Evolutionary conservation across 2,113 vertebrate species (phyloP).

Genomic region (Leucopternis melanops): DNA sequence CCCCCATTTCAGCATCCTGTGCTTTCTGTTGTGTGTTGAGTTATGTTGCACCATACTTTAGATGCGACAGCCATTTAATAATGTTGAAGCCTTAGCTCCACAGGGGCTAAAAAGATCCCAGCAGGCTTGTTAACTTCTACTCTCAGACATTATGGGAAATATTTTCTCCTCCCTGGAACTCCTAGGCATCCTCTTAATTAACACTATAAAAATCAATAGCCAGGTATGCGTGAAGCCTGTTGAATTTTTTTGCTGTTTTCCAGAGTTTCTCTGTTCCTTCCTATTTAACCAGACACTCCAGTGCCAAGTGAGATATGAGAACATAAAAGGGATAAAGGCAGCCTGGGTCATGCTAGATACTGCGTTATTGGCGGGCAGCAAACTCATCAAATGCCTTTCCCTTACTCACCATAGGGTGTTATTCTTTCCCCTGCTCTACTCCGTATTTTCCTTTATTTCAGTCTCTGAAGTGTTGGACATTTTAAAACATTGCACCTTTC

Average conservation of each 20-base stretch:
- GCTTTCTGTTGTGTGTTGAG: slow-evolving; percentile 65
- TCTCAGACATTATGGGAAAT: slow-evolving; percentile 73
- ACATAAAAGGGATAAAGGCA: background rate
- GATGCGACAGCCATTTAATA: slow-evolving; percentile 74
- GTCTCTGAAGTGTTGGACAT: background rate
- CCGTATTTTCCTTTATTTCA: background rate
- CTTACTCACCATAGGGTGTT: background rate
- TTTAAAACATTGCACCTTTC: background rate
- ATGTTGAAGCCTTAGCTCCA: slow-evolving; percentile 74
- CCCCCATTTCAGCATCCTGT: slow-evolving; percentile 44
- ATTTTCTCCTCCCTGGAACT: slow-evolving; percentile 67
- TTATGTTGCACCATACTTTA: slow-evolving; percentile 66
- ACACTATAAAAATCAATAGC: slow-evolving; percentile 53
- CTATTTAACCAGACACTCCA: background rate
- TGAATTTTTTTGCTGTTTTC: slow-evolving; percentile 28
- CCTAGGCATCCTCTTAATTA: slow-evolving; percentile 68
- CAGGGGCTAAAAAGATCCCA: slow-evolving; percentile 75
- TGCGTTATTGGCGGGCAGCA: background rate
- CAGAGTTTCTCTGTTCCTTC: background rate
- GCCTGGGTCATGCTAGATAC: background rate
- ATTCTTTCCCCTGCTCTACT: background rate
- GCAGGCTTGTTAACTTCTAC: slow-evolving; percentile 79
- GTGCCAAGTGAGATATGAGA: background rate
- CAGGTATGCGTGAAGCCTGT: slow-evolving; percentile 36
- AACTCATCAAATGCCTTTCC: background rate